Percentiles rank a stretch among this genome's conserved stretches.
phyloP scores from a whole-genome alignment of 2,797 vertebrate species.

The Anabas testudineus region DNA sequence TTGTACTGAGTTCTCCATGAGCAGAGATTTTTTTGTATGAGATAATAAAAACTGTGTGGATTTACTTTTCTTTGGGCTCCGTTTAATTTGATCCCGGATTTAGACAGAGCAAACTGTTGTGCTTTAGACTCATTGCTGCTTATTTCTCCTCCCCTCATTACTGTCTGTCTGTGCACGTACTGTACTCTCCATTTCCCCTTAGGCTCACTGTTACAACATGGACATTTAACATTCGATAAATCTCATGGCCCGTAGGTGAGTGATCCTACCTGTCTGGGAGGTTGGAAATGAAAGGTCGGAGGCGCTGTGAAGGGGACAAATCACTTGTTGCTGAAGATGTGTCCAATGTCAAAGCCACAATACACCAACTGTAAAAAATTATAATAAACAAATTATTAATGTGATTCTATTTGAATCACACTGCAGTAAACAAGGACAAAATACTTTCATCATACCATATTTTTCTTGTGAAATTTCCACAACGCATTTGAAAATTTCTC shows the following conservation, averaged over 20 bases:
- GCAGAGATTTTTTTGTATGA: not conserved
- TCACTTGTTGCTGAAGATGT: constrained; percentile 20
- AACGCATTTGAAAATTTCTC: too few species aligned
- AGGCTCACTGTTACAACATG: not conserved
- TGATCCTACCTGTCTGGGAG: constrained; percentile 61
- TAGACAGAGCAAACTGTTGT: not conserved
- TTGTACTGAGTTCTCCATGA: not conserved
- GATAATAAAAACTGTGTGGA: not conserved
- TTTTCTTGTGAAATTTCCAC: not conserved
- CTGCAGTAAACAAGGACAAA: too few species aligned
- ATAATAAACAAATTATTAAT: not conserved
- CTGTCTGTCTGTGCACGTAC: not conserved
- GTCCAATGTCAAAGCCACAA: constrained; percentile 15
- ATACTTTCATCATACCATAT: too few species aligned
- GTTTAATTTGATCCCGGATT: not conserved
- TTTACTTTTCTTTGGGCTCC: not conserved
- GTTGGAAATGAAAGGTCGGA: not conserved
- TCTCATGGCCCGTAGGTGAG: not conserved
- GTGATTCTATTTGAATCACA: not conserved
- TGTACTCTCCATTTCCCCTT: not conserved
- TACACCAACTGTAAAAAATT: constrained; percentile 7
- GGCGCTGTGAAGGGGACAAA: constrained; percentile 9
- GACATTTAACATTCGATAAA: too few species aligned
- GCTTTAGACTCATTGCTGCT: not conserved
- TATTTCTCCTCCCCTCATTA: not conserved